phyloP scores from a whole-genome alignment of 2,888 invertebrate genomes.

The Volucella zonaria region DNA sequence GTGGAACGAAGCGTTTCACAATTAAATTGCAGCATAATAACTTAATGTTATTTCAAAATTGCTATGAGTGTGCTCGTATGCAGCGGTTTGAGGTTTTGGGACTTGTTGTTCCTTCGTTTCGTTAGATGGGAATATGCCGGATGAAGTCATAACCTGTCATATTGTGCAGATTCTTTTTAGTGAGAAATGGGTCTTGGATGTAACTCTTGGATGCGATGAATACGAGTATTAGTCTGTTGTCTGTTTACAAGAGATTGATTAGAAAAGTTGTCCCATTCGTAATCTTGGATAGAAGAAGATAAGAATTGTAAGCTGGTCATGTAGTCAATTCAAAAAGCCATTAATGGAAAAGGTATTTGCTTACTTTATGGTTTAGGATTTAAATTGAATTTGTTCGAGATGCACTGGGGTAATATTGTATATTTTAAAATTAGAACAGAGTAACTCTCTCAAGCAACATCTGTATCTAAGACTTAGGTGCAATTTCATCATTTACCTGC shows the following conservation, averaged over 20 bases:
- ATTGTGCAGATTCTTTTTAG: conserved; percentile 7
- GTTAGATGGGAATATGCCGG: background rate
- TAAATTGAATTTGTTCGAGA: too few relatives aligned
- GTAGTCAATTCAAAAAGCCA: too few relatives aligned
- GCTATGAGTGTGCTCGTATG: conserved; percentile 17
- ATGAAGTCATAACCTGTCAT: too few relatives aligned
- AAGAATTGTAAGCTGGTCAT: too few relatives aligned
- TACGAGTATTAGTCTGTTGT: background rate
- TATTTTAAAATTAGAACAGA: too few relatives aligned
- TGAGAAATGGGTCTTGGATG: background rate
- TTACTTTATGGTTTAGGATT: too few relatives aligned
- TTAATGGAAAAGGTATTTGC: too few relatives aligned
- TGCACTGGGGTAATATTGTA: too few relatives aligned
- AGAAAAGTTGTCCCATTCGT: conserved; percentile 15
- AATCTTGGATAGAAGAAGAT: too few relatives aligned
- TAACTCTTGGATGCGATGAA: background rate
- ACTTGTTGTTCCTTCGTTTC: background rate
- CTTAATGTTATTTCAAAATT: conserved; percentile 50
- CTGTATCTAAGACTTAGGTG: too few relatives aligned
- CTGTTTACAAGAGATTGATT: conserved; percentile 23
- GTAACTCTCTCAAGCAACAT: too few relatives aligned
- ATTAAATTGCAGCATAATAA: conserved; percentile 68
- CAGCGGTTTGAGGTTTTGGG: conserved; percentile 17
- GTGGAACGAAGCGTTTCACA: conserved; percentile 63
- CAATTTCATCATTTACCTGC: too few relatives aligned